Conservation (phyloP, 2,113 vertebrate species). For the Prunella fulvescens region DNA sequence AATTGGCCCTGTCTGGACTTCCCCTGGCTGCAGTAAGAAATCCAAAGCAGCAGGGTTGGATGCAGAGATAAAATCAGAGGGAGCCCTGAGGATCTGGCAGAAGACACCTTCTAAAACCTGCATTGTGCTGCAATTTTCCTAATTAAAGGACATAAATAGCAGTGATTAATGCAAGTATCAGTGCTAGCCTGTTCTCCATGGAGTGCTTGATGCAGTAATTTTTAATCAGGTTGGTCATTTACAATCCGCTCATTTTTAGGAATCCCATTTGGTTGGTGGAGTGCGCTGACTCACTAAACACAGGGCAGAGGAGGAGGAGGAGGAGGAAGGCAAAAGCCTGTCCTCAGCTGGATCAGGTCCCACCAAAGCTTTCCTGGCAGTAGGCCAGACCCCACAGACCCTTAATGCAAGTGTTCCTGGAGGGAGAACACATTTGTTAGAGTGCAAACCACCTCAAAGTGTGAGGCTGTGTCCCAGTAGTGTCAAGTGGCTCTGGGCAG, state of each 20-base stretch:
- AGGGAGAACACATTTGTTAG: not conserved
- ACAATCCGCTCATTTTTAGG: not conserved
- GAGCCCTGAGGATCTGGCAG: not conserved
- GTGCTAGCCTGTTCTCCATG: not conserved
- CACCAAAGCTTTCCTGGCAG: not conserved
- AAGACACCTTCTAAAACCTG: not conserved
- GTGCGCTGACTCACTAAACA: not conserved
- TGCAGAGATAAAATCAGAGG: not conserved
- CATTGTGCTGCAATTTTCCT: not conserved
- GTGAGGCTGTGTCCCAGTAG: not conserved
- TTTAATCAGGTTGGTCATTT: not conserved
- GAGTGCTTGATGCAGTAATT: not conserved
- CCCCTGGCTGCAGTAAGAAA: not conserved
- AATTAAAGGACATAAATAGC: constrained; percentile 16
- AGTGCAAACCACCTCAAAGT: not conserved
- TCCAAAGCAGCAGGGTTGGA: not conserved
- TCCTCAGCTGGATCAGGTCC: not conserved
- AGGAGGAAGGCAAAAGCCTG: not conserved
- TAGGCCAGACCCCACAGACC: not conserved
- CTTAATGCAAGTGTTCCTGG: not conserved
- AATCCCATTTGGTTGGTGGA: not conserved
- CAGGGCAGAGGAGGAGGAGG: not conserved
- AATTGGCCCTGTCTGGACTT: not conserved
- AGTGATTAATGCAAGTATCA: not conserved
- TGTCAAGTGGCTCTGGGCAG: rapidly evolving